Evolutionary conservation across 2,888 invertebrate species (phyloP), one percentile per base, ranked within the genome.

Genomic region (Antheraea assamensis): DNA sequence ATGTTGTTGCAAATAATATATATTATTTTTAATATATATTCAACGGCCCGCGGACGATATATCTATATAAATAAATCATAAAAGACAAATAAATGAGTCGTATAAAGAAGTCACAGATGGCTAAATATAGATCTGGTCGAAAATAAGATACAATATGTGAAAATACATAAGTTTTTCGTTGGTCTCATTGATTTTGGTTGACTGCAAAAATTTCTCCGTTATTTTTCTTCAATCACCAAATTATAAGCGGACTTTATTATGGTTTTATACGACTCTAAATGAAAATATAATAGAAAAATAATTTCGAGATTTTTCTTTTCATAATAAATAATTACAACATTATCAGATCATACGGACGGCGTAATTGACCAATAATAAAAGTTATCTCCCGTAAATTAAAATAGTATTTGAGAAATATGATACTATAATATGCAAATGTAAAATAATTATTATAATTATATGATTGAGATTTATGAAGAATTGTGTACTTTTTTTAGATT

Each of bases 401-500:
- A 27, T 30, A 64, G 17, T 21, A 64, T 64, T 30, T 30, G 30
- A 64, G 27, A 24, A 30, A 64, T 5, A 64, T 64, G 27, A 64
- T 17, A 5, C 17, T 64, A 15, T 21, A 52, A 52, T 52, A 58
- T 8, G 58, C 58, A 24, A 58, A 58, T 58, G n/a, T 24, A 58
- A 58, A 24, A 24, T 24, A 58, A 58, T 52, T 52, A 21, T 21
- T 52, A 21, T 5, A 52, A 58, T 58, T 58, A 24, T 13, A 24
- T 58, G 24, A 13, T 24, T 58, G 58, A 72, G 61, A 72, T 72
- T 52, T n/a, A 47, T 52, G 47, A 31, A 68, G 52, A 52, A 71
- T 71, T 30, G 72, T 68, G 68, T 55, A 72, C 55, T 68, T 30
- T n/a, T n/a, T n/a, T 55, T 21, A 58, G 42, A 35, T 27, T 70